These are phyloP conservation scores for Cichlasoma orientale DNA, from an alignment of 2,797 vertebrate genomes.

Conservation along the genomic window DNA sequence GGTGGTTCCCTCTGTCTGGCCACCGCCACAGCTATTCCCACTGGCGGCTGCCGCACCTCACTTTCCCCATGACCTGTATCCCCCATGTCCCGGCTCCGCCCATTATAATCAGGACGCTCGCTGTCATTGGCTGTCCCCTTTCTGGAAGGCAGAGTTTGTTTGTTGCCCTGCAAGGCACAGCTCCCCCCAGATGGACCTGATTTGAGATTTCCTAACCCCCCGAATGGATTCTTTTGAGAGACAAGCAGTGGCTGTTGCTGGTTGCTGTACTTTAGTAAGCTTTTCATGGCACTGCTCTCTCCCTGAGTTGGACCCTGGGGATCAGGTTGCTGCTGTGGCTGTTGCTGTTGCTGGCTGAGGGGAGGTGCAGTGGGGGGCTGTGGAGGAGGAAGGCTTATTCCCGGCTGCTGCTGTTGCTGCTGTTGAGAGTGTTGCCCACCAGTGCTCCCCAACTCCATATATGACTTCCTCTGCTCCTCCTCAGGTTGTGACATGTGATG, in stretches of 20 bases:
- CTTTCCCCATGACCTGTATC: slow-evolving; percentile 83
- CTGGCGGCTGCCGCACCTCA: slow-evolving; percentile 94
- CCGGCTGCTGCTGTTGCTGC: slow-evolving; percentile 62
- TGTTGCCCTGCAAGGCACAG: slow-evolving; percentile 89
- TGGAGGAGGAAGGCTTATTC: slow-evolving; percentile 76
- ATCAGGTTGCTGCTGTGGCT: slow-evolving; percentile 76
- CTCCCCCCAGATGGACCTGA: slow-evolving; percentile 86
- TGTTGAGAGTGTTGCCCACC: slow-evolving; percentile 76
- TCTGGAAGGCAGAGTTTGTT: slow-evolving; percentile 76
- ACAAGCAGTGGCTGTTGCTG: slow-evolving; percentile 87
- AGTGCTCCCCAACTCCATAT: slow-evolving; percentile 87
- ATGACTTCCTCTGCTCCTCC: slow-evolving; percentile 85
- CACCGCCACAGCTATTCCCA: slow-evolving; percentile 94
- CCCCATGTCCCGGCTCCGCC: slow-evolving; percentile 85
- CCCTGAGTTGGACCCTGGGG: slow-evolving; percentile 77
- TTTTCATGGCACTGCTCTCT: slow-evolving; percentile 94
- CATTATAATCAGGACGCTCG: slow-evolving; percentile 89
- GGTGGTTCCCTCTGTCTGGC: slow-evolving; percentile 91
- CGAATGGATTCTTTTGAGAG: slow-evolving; percentile 90
- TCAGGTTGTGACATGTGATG: slow-evolving; percentile 84
- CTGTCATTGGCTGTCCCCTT: slow-evolving; percentile 82
- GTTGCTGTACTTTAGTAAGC: slow-evolving; percentile 94
- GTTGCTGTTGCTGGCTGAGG: slow-evolving; percentile 75
- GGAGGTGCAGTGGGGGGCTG: slow-evolving; percentile 68
- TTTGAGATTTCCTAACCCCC: slow-evolving; percentile 88